Conservation (phyloP, 2,888 invertebrate genomes). For the Troilus luridus region DNA sequence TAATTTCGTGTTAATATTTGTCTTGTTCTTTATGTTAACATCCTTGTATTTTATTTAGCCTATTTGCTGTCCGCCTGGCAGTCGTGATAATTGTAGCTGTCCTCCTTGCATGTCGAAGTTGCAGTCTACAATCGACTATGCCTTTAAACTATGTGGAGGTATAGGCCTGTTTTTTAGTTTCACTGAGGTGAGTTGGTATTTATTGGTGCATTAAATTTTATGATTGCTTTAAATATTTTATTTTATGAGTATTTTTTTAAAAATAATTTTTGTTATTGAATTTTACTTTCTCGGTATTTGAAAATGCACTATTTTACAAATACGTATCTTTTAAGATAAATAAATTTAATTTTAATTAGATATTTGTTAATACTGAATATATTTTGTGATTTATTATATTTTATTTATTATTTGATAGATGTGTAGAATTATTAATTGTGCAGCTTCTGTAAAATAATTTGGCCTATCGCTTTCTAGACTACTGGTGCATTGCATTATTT, state of each 20-base stretch:
- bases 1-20: not conserved
- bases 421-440: not conserved
- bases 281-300: not conserved
- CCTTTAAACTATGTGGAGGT: conserved; percentile 91
- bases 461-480: not conserved
- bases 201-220: not conserved
- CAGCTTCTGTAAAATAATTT: not conserved
- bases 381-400: not conserved
- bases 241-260: not conserved
- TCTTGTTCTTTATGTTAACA: too few relatives aligned
- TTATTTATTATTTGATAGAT: not conserved
- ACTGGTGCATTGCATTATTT: not conserved
- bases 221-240: not conserved
- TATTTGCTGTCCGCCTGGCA: conserved; percentile 73
- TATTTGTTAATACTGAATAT: not conserved
- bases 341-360: not conserved
- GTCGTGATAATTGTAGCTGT: conserved; percentile 74
- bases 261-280: not conserved
- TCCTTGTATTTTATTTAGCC: conserved; percentile 69
- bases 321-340: not conserved
- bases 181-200: conserved; percentile 87
- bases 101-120: conserved; percentile 81
- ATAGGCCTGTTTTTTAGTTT: conserved; percentile 97
- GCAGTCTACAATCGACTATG: conserved; percentile 85
- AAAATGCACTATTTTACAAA: not conserved